Base-by-base conservation (phyloP, 2,797 vertebrate genomes). In the Sorex maritimensis region DNA sequence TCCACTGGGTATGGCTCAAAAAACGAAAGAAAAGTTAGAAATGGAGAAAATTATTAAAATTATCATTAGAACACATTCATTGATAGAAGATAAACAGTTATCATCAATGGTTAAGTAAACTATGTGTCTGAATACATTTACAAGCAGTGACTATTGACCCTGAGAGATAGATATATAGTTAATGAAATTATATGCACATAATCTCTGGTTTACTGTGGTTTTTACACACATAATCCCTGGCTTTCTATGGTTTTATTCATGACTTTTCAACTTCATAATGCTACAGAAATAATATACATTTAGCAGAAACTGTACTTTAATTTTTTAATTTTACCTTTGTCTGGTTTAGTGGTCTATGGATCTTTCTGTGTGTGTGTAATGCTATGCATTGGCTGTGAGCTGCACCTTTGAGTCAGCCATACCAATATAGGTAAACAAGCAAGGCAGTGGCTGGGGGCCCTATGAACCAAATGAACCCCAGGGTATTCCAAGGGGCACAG, bases 71-170 rank as follows among this genome's bases (percentile, higher is more conserved):
- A 63, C 44, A 75, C 55, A 77, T 85, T 78, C 71, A 5, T 49
- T 81, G 73, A 74, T 19, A 85, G 67, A 63, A 61, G 9, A 85
- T 92, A 95, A 90, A 71, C 15, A 49, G 17, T 67, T 41, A 80
- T 34, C 69, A 79, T 77, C 55, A 93, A 77, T 38, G 10, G 12
- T 52, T 11, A 82, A 72, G 3, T 80, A 63, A 81, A 81, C 15
- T 12, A 78, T 5, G 5, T 71, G 86, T 72, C 84, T 91, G 41
- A 81, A 65, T 28, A 49, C 71, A 74, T 72, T 79, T 93, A 72
- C 38, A 28, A 61, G 41, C 13, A 85, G 49, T 73, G 15, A 87
- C 24, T 72, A 26, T 75, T 67, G 5, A 44, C 77, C 84, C 78
- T 68, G 12, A 44, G 69, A 28, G 90, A 52, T 11, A 63, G 26